Evolutionary conservation across 1,140 invertebrate genomes (phyloP).

Genomic region (Platyscapa corneri): DNA sequence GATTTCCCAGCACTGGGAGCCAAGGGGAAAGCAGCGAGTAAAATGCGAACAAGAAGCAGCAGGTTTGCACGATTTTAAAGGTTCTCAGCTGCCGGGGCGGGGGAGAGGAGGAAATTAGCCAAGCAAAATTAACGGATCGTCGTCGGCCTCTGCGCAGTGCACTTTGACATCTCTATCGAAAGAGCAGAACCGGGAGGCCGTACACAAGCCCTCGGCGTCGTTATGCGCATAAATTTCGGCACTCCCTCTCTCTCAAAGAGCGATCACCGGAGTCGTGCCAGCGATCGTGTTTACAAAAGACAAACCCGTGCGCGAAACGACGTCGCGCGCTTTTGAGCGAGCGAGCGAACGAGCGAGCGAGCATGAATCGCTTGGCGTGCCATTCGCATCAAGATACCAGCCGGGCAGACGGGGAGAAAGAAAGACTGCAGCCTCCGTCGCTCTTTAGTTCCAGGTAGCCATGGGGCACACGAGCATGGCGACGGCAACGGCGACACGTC

Average conservation of each 20-base stretch:
- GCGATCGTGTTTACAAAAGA: constrained; percentile 41
- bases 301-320: constrained; percentile 11
- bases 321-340: constrained; percentile 12
- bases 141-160: too few species aligned
- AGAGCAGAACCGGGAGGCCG: background rate
- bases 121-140: background rate
- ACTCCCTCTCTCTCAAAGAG: constrained; percentile 11
- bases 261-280: constrained; percentile 37
- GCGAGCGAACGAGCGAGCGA: too few species aligned
- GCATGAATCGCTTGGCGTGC: constrained; percentile 23
- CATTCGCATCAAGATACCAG: constrained; percentile 27
- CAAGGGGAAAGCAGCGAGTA: too few species aligned
- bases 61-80: too few species aligned
- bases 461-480: background rate
- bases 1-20: too few species aligned
- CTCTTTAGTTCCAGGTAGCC: constrained; percentile 23
- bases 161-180: constrained; percentile 34
- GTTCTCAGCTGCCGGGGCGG: too few species aligned
- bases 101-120: background rate
- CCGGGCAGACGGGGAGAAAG: background rate
- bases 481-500: background rate
- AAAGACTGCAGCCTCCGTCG: background rate
- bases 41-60: too few species aligned
- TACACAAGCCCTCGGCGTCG: background rate
- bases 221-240: constrained; percentile 50